Evolutionary conservation across 1,140 invertebrate species (phyloP).

Genomic region (Drosophila funebris): DNA sequence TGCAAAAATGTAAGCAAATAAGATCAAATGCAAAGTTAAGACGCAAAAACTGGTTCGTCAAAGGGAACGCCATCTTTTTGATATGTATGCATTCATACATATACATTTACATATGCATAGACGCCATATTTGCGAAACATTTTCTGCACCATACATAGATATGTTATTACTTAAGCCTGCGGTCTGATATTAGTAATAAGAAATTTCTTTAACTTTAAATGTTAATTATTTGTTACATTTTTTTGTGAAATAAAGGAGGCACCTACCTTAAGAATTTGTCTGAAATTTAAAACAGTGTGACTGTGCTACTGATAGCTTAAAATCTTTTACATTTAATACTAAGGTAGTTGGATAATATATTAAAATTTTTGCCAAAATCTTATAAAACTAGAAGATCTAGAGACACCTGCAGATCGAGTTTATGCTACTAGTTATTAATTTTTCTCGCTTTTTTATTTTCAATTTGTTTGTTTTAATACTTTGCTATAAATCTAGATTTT

Average conservation of each 20-base stretch:
- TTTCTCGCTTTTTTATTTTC: too few species aligned
- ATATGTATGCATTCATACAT: background rate
- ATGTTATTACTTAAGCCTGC: background rate
- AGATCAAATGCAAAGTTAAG: background rate
- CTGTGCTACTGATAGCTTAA: background rate
- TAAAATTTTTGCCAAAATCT: too few species aligned
- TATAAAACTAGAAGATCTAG: too few species aligned
- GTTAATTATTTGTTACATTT: constrained; percentile 10
- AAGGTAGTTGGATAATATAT: too few species aligned
- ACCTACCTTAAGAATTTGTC: constrained; percentile 31
- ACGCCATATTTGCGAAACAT: background rate
- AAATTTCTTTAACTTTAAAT: background rate
- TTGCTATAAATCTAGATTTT: too few species aligned
- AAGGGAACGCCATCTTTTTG: constrained; percentile 31
- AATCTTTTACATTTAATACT: background rate
- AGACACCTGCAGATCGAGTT: too few species aligned
- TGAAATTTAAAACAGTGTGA: constrained; percentile 5
- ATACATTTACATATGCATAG: background rate
- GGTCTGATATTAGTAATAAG: background rate
- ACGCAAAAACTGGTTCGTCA: constrained; percentile 8
- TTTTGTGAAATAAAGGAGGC: constrained; percentile 10
- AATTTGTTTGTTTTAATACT: too few species aligned
- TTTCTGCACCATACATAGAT: too few species aligned
- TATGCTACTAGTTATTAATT: too few species aligned
- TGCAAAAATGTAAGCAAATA: too few species aligned